Base-by-base conservation (phyloP, 2,113 vertebrate genomes). In the Monopterus albus region DNA sequence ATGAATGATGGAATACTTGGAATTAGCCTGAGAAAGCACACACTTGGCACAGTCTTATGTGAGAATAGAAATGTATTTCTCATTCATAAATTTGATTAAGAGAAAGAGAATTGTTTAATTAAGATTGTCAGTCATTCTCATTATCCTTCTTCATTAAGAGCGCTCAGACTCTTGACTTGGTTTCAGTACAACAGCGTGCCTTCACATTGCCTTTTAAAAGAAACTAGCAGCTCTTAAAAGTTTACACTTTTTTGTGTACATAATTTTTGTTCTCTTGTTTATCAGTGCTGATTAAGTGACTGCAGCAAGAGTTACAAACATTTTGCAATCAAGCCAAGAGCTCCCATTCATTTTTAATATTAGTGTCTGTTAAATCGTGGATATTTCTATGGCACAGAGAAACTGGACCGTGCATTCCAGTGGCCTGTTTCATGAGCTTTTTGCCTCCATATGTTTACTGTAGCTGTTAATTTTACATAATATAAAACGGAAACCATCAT, bases 61-160 rank as follows among this genome's bases (percentile, higher is more conserved):
- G 87, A 75, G 78, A 88, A 85, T 80, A 84, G 70, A 85, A 85
- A 74, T 65, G 68, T 79, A 64, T 80, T 81, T 83, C 72, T 84
- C 84, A 83, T 83, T 83, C 71, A 28, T 57, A 50, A 76, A 82
- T 85, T 90, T 91, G 86, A 91, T 91, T 90, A 88, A 88, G 66
- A 61, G 35, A 69, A 53, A 65, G 86, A 82, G 84, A 85, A 79
- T 76, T 53, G 78, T 84, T 91, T 90, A 91, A 91, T 91, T 88
- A 90, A 87, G 75, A 75, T 3, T 26, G 79, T 80, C 85, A 90
- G 59, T 79, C 82, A 79, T 65, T 81, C 60, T 36, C 61, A 82
- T 77, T 82, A 38, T 87, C 60, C 68, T 62, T 81, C 75, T 78
- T 86, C 72, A 85, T 85, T 79, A 82, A 65, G 42, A 46, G 59